These are phyloP conservation scores for Cephonodes hylas DNA, from an alignment of 2,888 invertebrate species.

Conservation along the genomic window DNA sequence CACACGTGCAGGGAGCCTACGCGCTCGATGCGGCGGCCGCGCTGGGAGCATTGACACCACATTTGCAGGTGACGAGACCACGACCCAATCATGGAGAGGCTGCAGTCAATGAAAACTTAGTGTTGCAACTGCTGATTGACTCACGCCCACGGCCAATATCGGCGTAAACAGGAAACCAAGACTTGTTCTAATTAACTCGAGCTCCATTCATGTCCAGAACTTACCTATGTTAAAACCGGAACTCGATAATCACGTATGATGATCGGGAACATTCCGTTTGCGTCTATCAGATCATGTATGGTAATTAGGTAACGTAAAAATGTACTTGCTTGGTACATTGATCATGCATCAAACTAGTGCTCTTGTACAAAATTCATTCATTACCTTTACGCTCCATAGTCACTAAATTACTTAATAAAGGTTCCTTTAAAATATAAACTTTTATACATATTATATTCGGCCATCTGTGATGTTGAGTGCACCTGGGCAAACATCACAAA, in stretches of 20 bases:
- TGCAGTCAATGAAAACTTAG: constrained; percentile 5
- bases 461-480: too few species aligned
- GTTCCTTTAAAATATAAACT: too few species aligned
- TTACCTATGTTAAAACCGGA: constrained; percentile 10
- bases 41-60: constrained; percentile 45
- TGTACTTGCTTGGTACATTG: too few species aligned
- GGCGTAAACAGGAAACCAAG: not conserved
- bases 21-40: constrained; percentile 30
- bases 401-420: too few species aligned
- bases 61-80: constrained; percentile 43
- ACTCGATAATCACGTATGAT: not conserved
- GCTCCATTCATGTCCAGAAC: constrained; percentile 8
- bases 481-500: too few species aligned
- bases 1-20: constrained; percentile 41
- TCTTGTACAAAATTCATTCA: not conserved
- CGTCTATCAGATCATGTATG: not conserved
- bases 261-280: not conserved
- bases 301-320: not conserved
- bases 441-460: too few species aligned
- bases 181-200: constrained; percentile 2
- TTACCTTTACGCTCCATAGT: too few species aligned
- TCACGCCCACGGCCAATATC: not conserved
- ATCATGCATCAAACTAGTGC: too few species aligned
- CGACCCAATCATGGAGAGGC: constrained; percentile 15
- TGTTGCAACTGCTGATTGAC: constrained; percentile 1